Percentiles rank a stretch among this genome's conserved stretches.
These are phyloP conservation scores for Drosophila dunni DNA, from an alignment of 1,140 invertebrate species.

Conservation along the genomic window DNA sequence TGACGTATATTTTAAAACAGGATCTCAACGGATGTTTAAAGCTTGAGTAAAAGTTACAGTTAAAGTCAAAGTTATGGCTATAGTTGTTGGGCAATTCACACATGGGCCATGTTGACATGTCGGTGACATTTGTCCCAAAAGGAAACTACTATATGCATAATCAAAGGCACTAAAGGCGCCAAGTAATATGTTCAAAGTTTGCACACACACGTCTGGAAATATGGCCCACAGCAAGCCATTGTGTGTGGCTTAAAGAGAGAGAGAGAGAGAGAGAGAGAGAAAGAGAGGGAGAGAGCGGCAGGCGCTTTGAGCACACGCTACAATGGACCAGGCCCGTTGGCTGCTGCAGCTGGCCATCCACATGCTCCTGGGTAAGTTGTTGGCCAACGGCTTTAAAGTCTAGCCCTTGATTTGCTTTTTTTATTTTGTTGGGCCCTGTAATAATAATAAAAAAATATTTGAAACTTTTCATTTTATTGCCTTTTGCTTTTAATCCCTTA, in stretches of 20 bases:
- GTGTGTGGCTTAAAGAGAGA: slow-evolving; percentile 23
- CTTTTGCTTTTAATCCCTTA: slow-evolving; percentile 81
- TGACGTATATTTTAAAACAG: slow-evolving; percentile 31
- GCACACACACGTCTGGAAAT: slow-evolving; percentile 50
- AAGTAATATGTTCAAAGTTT: slow-evolving; percentile 59
- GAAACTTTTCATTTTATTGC: slow-evolving; percentile 82
- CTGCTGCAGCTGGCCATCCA: slow-evolving; percentile 71
- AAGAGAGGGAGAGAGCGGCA: neutral
- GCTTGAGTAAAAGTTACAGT: neutral
- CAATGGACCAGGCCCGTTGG: slow-evolving; percentile 66
- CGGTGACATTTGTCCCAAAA: slow-evolving; percentile 68
- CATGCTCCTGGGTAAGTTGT: slow-evolving; percentile 75
- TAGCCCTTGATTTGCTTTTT: neutral
- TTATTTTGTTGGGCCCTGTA: neutral
- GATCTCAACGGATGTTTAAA: slow-evolving; percentile 55
- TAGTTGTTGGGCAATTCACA: slow-evolving; percentile 50
- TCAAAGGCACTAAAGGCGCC: slow-evolving; percentile 45
- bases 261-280: neutral
- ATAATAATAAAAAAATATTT: slow-evolving; percentile 81
- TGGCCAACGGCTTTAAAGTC: slow-evolving; percentile 37
- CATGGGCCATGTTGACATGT: slow-evolving; percentile 28
- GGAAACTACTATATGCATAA: slow-evolving; percentile 58
- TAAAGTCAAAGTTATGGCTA: slow-evolving; percentile 9
- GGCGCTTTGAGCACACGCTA: slow-evolving; percentile 43
- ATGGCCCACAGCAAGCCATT: slow-evolving; percentile 54